Evolutionary conservation across 2,888 invertebrate genomes (phyloP), one percentile per base, ranked within the genome.

Genomic region (Oeneis ivallda): DNA sequence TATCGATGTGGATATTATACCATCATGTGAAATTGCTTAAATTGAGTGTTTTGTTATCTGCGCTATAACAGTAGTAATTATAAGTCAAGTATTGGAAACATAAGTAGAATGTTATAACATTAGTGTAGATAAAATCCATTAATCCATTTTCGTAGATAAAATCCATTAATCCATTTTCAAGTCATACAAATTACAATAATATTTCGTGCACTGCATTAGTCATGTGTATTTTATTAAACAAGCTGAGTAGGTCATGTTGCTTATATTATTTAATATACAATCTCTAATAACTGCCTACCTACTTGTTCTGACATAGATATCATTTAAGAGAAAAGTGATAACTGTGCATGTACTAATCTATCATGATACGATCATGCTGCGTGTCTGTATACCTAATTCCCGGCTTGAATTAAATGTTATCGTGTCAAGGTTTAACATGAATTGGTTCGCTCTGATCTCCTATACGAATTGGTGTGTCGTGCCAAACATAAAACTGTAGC

Each of bases 341-440:
- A 63, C 41, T 19, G 37, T 17, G 50, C 60, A 57, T 26, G n/a
- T 56, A 64, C 50, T 71, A 70, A 86, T 83, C 77, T 71, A 77
- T 78, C 76, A 77, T 76, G 85, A 84, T 85, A 79, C 73, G 75
- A 84, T 83, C 86, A 78, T 76, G 81, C 74, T 66, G 71, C 74
- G 68, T 76, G 76, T 72, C 74, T 76, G 75, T 73, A 73, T 77
- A 84, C 85, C 89, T 87, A 89, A 89, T 87, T 86, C 85, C 81
- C 79, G 69, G 76, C 71, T 79, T 77, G 82, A 82, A 85, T 84
- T 82, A 87, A 89, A 89, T 89, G 85, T 87, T 90, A 87, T 86
- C 81, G 80, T 89, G 91, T 84, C 91, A 91, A 89, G 91, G 90
- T 74, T 82, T 73, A 69, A 58, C 54, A 53, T 68, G 66, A 72